Base-by-base conservation (phyloP, 2,113 vertebrate genomes). In the Columba livia region DNA sequence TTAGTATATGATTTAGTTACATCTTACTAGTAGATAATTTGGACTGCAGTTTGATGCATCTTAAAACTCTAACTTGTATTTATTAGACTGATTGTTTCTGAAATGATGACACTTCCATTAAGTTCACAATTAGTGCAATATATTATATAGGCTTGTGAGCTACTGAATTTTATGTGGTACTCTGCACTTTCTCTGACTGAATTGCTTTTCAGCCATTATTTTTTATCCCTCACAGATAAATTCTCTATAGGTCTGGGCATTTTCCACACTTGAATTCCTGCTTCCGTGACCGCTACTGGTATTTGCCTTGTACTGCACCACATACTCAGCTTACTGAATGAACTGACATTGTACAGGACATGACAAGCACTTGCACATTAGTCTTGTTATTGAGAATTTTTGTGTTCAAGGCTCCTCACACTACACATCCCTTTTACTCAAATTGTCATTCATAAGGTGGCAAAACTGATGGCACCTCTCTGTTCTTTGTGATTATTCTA, bases 251-350 rank as follows among this genome's bases (percentile, higher is more conserved):
- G 11, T 13, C 3, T 16, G 8, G 26, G n/a, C 24, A 14, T 11
- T 92, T 60, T 26, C 65, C 15, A 53, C 21, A 62, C 36, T 78
- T 90, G 85, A 66, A 26, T 44, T 92, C 94, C 88, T 79, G 60
- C 72, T 94, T 38, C 83, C 62, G 66, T 87, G 94, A 87, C 91
- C 87, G 94, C 92, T 96, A n/a, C 89, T 92, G 91, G 89, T 36
- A 53, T 62, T n/a, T 79, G 15, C 36, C 50, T 72, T 72, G 28
- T 12, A 94, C 5, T 93, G 40, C 92, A 95, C 26, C 38, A 66
- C 5, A 0, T 32, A 19, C 26, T 64, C 9, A 51, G 9, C 31
- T 71, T 48, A 25, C 16, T 51, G 51, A 19, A 73, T 36, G 66
- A 65, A 57, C 4, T 11, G 38, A 47, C 20, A 15, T 6, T 4